Conservation (phyloP, 2,888 invertebrate species). For the Coremacera marginata region DNA sequence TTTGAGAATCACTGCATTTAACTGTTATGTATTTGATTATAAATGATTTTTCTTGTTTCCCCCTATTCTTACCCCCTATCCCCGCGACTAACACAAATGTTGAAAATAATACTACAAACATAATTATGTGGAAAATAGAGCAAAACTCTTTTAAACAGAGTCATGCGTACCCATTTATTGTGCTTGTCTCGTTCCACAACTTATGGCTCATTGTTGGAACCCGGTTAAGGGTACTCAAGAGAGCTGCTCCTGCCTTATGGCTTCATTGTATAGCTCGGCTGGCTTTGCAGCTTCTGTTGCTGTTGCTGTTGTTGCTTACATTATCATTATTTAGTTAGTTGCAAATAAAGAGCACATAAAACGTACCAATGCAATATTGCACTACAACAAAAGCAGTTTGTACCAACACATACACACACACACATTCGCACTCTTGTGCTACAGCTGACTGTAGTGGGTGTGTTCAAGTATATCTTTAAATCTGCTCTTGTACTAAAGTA, state of each 20-base stretch:
- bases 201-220: neutral
- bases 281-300: neutral
- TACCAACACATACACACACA: neutral
- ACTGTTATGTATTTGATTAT: neutral
- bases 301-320: neutral
- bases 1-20: conserved; percentile 6
- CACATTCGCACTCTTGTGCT: neutral
- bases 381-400: neutral
- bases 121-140: conserved; percentile 33
- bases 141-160: conserved; percentile 21
- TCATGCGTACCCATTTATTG: conserved; percentile 17
- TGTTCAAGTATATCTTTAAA: conserved; percentile 13
- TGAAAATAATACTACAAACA: conserved; percentile 25
- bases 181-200: neutral
- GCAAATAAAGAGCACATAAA: conserved; percentile 24
- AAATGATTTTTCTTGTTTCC: neutral
- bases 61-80: neutral
- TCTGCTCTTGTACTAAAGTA: conserved; percentile 18
- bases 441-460: neutral
- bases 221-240: neutral
- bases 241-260: neutral
- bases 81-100: conserved; percentile 5
- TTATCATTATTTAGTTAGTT: conserved; percentile 32
- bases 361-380: conserved; percentile 11
- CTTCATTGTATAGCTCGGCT: neutral